phyloP scores from a whole-genome alignment of 2,113 vertebrate genomes.

The Pygoscelis antarcticus region DNA sequence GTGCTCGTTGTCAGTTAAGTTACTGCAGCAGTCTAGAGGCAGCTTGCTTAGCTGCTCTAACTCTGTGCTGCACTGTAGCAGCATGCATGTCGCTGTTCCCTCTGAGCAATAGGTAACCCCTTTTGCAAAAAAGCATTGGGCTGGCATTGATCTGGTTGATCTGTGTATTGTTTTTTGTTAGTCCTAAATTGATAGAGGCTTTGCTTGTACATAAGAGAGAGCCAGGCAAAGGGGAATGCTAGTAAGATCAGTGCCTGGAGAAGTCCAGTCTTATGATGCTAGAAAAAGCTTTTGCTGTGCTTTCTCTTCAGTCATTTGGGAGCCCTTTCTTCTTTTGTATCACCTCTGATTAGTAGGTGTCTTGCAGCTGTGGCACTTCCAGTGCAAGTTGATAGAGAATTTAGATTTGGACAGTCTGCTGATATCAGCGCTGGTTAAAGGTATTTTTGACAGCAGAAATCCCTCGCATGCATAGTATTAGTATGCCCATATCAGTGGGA shows the following conservation, averaged over 20 bases:
- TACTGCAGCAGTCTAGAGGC: background rate
- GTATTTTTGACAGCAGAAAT: background rate
- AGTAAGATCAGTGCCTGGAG: background rate
- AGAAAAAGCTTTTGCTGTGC: background rate
- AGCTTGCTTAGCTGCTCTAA: background rate
- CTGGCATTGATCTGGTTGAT: background rate
- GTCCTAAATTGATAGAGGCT: background rate
- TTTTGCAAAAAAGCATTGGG: background rate
- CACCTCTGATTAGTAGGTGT: background rate
- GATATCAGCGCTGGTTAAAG: background rate
- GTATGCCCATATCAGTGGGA: background rate
- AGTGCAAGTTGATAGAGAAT: background rate
- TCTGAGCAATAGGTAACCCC: background rate
- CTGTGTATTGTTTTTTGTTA: background rate
- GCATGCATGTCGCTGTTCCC: background rate
- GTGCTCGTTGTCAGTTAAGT: background rate
- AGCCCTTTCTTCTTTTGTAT: background rate
- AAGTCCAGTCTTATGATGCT: background rate
- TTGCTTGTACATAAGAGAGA: background rate
- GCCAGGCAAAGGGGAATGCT: background rate
- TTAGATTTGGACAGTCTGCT: background rate
- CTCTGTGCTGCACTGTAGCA: background rate
- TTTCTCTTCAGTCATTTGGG: background rate
- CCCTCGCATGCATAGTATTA: background rate
- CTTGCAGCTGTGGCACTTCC: background rate